Evolutionary conservation across 2,113 vertebrate genomes (phyloP).

Genomic region (Malurus alboscapulatus): DNA sequence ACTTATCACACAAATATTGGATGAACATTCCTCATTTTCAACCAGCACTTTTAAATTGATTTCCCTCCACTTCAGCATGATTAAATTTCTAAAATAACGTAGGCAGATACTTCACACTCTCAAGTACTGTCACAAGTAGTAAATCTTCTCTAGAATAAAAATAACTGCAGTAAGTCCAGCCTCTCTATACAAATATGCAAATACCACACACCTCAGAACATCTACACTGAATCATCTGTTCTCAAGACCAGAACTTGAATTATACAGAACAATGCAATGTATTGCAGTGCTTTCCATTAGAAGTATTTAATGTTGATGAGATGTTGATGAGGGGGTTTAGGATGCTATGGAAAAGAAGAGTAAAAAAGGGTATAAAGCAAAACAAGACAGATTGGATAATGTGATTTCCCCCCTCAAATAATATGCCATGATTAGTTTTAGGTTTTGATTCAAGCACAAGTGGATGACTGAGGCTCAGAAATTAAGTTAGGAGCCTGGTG

Average conservation of each 20-base stretch:
- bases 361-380: neutral
- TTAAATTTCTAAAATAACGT: conserved; percentile 19
- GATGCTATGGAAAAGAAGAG: neutral
- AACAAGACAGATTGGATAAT: neutral
- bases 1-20: conserved; percentile 25
- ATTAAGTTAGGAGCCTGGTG: neutral
- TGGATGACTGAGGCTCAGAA: neutral
- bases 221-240: neutral
- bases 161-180: neutral
- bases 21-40: conserved; percentile 35
- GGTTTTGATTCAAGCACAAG: neutral
- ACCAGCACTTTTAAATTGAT: conserved; percentile 27
- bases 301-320: neutral
- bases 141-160: conserved; percentile 1
- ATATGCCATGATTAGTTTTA: neutral
- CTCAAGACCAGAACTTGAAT: neutral
- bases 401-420: neutral
- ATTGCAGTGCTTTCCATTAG: neutral
- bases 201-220: neutral
- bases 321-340: neutral
- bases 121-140: neutral
- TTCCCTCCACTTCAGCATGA: neutral
- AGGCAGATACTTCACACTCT: conserved; percentile 1
- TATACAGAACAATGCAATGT: neutral
- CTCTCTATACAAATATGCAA: neutral